Conservation (phyloP, 2,797 vertebrate genomes). For the Muraenolepis orangiensis region DNA sequence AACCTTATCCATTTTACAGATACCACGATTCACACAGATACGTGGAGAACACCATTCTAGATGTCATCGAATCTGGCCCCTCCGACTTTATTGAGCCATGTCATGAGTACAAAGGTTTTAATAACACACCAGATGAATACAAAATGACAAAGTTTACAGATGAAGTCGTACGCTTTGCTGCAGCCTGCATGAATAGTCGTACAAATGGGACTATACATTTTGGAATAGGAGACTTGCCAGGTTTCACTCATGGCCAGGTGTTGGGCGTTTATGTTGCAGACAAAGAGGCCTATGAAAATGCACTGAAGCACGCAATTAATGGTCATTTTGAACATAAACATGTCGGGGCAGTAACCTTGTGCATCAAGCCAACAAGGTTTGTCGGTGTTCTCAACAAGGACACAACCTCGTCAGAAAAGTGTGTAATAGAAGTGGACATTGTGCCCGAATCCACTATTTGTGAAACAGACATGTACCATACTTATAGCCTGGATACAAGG, state of each 20-base stretch:
- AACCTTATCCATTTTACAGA: constrained; percentile 63
- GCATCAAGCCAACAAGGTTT: constrained; percentile 63
- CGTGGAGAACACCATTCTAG: constrained; percentile 43
- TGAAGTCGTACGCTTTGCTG: constrained; percentile 61
- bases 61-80: constrained; percentile 58
- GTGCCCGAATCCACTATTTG: constrained; percentile 53
- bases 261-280: constrained; percentile 50
- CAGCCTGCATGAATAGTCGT: constrained; percentile 70
- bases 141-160: constrained; percentile 53
- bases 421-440: constrained; percentile 72
- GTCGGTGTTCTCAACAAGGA: constrained; percentile 63
- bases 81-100: constrained; percentile 64
- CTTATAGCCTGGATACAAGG: constrained; percentile 15
- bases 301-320: constrained; percentile 35
- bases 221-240: constrained; percentile 61
- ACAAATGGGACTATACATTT: constrained; percentile 76
- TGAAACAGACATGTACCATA: constrained; percentile 43
- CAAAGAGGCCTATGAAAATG: no score
- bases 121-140: constrained; percentile 30
- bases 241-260: constrained; percentile 58
- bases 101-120: constrained; percentile 68
- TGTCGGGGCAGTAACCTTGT: constrained; percentile 45
- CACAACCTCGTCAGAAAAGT: constrained; percentile 50
- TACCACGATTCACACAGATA: constrained; percentile 57
- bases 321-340: constrained; percentile 47